These are phyloP conservation scores for Nymphicus hollandicus DNA, from an alignment of 2,113 vertebrate genomes.

Conservation along the genomic window DNA sequence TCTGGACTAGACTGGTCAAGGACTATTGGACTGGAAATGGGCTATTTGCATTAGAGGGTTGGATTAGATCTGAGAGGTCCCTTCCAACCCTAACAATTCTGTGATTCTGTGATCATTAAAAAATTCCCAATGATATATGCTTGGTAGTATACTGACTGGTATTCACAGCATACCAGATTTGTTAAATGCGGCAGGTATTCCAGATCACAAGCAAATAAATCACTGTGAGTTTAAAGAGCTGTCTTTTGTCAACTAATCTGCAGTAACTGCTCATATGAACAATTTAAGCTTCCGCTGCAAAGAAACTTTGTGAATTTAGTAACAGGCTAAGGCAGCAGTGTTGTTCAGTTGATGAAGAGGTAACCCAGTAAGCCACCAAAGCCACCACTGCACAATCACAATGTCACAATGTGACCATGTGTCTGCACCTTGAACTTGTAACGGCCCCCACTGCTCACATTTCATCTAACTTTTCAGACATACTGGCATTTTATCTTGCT, in stretches of 20 bases:
- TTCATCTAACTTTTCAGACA: background rate
- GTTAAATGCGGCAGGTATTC: background rate
- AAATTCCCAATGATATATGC: rapidly evolving
- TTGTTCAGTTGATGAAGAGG: background rate
- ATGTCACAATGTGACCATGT: too few relatives aligned
- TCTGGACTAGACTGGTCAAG: background rate
- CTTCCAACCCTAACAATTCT: background rate
- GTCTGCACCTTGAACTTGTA: background rate
- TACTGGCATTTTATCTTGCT: background rate
- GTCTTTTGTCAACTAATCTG: background rate
- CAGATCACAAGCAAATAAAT: background rate
- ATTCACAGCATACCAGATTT: rapidly evolving
- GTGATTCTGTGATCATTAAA: background rate
- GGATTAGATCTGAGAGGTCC: background rate
- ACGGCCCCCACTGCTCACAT: rapidly evolving
- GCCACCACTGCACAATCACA: background rate
- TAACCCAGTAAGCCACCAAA: background rate
- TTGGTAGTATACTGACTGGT: background rate
- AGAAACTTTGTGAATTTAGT: background rate
- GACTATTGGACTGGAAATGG: background rate
- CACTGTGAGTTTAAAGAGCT: background rate
- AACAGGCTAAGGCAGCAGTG: background rate
- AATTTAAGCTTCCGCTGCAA: background rate
- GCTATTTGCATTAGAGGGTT: background rate
- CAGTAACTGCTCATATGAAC: background rate